phyloP scores from a whole-genome alignment of 1,140 invertebrate genomes.

The Cyrtorhinus lividipennis region DNA sequence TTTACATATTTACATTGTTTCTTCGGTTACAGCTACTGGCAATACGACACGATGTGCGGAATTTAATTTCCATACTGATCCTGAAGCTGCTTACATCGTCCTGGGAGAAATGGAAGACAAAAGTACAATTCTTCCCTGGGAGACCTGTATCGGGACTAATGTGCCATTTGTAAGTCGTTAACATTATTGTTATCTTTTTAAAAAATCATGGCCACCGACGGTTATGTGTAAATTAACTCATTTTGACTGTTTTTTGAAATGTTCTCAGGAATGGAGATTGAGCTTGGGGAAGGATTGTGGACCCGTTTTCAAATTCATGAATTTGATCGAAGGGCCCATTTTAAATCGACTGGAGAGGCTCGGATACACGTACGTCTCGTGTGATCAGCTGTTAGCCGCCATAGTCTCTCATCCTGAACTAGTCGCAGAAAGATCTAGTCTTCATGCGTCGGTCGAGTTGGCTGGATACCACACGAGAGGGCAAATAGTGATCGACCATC shows the following conservation, averaged over 20 bases:
- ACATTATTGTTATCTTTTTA: background rate
- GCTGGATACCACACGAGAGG: conserved; percentile 35
- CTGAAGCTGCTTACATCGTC: conserved; percentile 60
- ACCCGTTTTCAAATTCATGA: conserved; percentile 13
- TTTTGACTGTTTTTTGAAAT: conserved; percentile 1
- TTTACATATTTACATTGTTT: too few species aligned
- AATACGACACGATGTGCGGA: conserved; percentile 52
- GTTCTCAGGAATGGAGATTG: conserved; percentile 17
- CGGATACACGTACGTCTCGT: conserved; percentile 15
- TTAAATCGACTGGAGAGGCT: conserved; percentile 5
- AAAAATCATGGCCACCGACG: too few species aligned
- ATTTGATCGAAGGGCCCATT: conserved; percentile 18
- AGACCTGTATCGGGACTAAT: conserved; percentile 19
- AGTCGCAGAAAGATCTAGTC: background rate
- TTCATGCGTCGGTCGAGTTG: conserved; percentile 17
- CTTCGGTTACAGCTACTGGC: conserved; percentile 40
- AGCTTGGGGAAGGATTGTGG: conserved; percentile 1
- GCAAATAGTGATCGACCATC: conserved; percentile 42
- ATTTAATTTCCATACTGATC: conserved; percentile 65
- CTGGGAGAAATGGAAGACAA: conserved; percentile 38
- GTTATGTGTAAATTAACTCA: background rate
- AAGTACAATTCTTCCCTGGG: conserved; percentile 49
- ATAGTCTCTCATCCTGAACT: conserved; percentile 27
- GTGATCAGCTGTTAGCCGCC: conserved; percentile 20
- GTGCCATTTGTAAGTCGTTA: conserved; percentile 20